Conservation (phyloP, 2,888 invertebrate species). For the Microdon myrmicae region DNA sequence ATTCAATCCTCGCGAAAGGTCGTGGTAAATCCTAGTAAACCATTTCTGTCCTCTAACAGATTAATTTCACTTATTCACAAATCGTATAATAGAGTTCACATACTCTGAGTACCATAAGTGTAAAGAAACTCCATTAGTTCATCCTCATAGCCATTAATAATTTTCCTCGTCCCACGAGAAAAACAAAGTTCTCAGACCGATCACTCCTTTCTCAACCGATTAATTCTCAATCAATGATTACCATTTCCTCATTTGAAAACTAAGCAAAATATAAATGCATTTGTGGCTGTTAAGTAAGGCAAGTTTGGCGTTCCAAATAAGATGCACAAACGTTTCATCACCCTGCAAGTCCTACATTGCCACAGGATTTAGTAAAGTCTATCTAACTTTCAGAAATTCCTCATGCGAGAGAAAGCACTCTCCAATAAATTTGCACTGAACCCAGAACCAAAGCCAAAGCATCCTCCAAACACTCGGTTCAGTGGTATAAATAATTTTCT, state of each 20-base stretch:
- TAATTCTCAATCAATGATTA: too few relatives aligned
- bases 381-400: conserved; percentile 29
- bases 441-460: conserved; percentile 23
- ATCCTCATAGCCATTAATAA: too few relatives aligned
- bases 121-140: too few relatives aligned
- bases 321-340: conserved; percentile 19
- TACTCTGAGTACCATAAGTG: too few relatives aligned
- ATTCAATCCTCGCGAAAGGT: too few relatives aligned
- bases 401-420: conserved; percentile 31
- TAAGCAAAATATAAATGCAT: conserved; percentile 14
- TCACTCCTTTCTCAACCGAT: too few relatives aligned
- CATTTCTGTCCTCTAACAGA: too few relatives aligned
- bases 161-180: too few relatives aligned
- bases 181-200: too few relatives aligned
- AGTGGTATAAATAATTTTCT: conserved; percentile 46
- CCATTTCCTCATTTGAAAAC: conserved; percentile 22
- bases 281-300: conserved; percentile 19
- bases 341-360: conserved; percentile 5
- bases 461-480: conserved; percentile 39
- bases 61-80: too few relatives aligned
- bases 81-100: too few relatives aligned
- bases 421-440: conserved; percentile 7
- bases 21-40: too few relatives aligned
- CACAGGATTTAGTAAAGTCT: conserved; percentile 12
- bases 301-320: conserved; percentile 13